Base-by-base conservation (phyloP, 1,140 invertebrate genomes). In the Hylyphantes graminicola region DNA sequence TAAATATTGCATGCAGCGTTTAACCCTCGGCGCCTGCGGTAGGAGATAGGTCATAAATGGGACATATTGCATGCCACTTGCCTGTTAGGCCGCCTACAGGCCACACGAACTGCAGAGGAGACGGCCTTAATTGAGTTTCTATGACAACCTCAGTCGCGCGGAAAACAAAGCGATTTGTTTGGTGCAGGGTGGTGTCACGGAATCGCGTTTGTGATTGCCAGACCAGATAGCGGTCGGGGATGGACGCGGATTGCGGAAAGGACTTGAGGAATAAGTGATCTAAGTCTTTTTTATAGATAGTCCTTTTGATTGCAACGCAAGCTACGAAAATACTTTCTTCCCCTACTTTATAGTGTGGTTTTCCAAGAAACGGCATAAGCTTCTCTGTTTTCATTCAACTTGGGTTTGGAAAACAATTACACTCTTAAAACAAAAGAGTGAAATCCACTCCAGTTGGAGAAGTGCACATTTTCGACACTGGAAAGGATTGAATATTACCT, bases 161-260 rank as follows among this genome's bases (percentile, higher is more conserved):
- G n/a, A 78, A 78, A 78, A 78, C 76, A 78, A 78, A 78, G 63
- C 76, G 76, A 65, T 78, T 78, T 78, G 76, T 78, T 67, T 78
- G 76, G 59, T 50, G 51, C 6, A 17, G 51, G 19, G 57, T 51
- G 15, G 61, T 78, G 76, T 78, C 76, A 78, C 76, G 76, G 67
- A 78, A 35, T 21, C 61, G 15, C 17, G n/a, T 51, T 55, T 65
- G 17, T 78, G 76, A 78, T 78, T 78, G 76, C 76, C 51, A 53
- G 76, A 78, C 76, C 63, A 78, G 76, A 78, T 78, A 78, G 51
- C 68, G 54, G 68, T n/a, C 54, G n/a, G 19, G 50, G 54, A n/a
- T 7, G 15, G 19, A 15, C 9, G 48, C 21, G 48, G 54, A 55
- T 19, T 57, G 55, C 7, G 35, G 54, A 57, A 55, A 74, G 35